Base-by-base conservation (phyloP, 1,140 invertebrate genomes). In the Drosophila sproati region DNA sequence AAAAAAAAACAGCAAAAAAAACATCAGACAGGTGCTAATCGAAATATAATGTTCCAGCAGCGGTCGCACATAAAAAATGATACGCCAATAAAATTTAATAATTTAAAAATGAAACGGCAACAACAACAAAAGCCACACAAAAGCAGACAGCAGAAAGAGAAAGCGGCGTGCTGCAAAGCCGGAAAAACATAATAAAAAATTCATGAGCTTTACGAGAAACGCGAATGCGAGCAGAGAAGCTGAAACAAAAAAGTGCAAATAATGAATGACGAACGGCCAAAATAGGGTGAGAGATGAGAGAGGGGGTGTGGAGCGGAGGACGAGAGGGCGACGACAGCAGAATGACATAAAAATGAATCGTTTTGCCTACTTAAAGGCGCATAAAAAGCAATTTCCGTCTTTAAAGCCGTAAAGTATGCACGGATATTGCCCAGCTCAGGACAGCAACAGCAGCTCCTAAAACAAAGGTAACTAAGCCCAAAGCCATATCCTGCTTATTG, bases 311-410 rank as follows among this genome's bases (percentile, higher is more conserved):
- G 4, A 28, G 37, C 3, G 61, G 29, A 3, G 50, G 54, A 4
- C 20, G 55, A n/a, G 5, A 43, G 8, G 34, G 69, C 69, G 66
- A 72, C 68, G 73, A 86, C 82, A 82, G 66, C 73, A 34, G 70
- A 88, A 89, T 89, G 85, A 89, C 85, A 88, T 88, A 81, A 89
- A 88, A 88, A 88, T 88, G 78, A 89, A 88, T 79, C 86, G 85
- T 85, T 88, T 88, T 89, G 85, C 71, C 85, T 78, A 88, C 85
- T 88, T 88, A 88, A 89, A 89, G 80, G 78, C 85, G 78, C 85
- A 88, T 88, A 90, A 88, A 88, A 88, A 78, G 74, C 85, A 89
- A 88, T 88, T 89, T 78, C 73, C 56, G 70, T 45, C 52, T 68
- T 88, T 85, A 64, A 83, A 88, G 80, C 72, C 79, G 71, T 88